A percentile compares a stretch with the other conserved stretches of the same genome.
phyloP scores from a whole-genome alignment of 2,113 vertebrate species.

The Anhinga rufa region DNA sequence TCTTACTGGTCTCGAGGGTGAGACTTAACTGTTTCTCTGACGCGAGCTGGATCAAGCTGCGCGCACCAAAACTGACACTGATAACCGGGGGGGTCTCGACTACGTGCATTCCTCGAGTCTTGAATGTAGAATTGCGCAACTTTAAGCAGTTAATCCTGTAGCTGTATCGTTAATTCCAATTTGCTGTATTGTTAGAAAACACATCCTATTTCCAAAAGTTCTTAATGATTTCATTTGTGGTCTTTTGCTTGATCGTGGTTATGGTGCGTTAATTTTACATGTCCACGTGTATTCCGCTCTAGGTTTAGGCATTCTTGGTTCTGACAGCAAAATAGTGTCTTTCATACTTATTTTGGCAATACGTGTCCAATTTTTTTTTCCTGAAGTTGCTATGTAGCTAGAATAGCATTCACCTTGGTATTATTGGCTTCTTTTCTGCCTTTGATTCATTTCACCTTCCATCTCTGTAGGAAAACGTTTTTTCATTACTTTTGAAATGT shows the following conservation, averaged over 20 bases:
- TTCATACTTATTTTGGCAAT: not conserved
- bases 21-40: not conserved
- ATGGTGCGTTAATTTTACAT: not conserved
- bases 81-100: fast-evolving
- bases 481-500: not conserved
- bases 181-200: not conserved
- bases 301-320: not conserved
- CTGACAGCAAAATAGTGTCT: not conserved
- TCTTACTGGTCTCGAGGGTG: not conserved
- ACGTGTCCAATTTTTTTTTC: not conserved
- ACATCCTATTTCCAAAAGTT: not conserved
- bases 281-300: not conserved
- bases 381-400: not conserved
- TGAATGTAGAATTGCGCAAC: not conserved
- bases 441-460: not conserved
- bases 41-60: fast-evolving
- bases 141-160: fast-evolving
- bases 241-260: not conserved
- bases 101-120: fast-evolving
- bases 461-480: not conserved
- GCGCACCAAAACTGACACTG: not conserved
- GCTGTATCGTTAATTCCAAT: not conserved
- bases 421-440: not conserved
- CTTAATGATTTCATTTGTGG: not conserved
- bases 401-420: not conserved